Conservation (phyloP, 2,888 invertebrate genomes). For the Eupithecia tripunctaria region DNA sequence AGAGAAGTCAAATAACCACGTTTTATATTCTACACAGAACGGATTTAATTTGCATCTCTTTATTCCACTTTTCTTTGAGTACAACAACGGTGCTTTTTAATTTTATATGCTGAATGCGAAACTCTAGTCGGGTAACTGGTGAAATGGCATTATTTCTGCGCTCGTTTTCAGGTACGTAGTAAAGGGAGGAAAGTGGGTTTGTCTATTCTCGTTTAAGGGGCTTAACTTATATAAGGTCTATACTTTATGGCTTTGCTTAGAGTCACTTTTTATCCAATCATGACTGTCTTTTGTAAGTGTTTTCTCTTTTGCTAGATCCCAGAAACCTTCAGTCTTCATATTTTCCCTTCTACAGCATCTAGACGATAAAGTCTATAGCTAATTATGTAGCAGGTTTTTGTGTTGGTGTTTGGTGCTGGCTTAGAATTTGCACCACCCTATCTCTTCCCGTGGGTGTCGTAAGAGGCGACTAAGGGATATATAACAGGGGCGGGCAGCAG, state of each 20-base stretch:
- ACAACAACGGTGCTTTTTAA: slow-evolving; percentile 25
- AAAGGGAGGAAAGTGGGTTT: background rate
- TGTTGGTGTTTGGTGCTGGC: too few relatives aligned
- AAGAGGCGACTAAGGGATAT: too few relatives aligned
- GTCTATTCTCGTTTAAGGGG: background rate
- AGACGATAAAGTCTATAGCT: background rate
- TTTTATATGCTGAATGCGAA: slow-evolving; percentile 9
- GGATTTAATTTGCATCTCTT: slow-evolving; percentile 31
- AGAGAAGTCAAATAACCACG: slow-evolving; percentile 11
- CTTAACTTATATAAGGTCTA: background rate
- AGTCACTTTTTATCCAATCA: background rate
- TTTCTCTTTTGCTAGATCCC: too few relatives aligned
- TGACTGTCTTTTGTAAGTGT: background rate
- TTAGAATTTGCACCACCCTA: too few relatives aligned
- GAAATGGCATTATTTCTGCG: slow-evolving; percentile 22
- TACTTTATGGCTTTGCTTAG: too few relatives aligned
- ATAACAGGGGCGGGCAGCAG: too few relatives aligned
- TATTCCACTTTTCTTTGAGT: slow-evolving; percentile 30
- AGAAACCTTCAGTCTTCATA: background rate
- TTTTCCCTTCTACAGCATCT: background rate
- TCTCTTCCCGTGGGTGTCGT: too few relatives aligned
- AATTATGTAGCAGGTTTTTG: background rate
- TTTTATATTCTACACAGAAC: slow-evolving; percentile 26
- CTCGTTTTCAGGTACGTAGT: slow-evolving; percentile 8
- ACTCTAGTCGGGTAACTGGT: slow-evolving; percentile 8